Evolutionary conservation across 2,797 vertebrate genomes (phyloP), one percentile per base, ranked within the genome.

Genomic region (Botia kubotai): DNA sequence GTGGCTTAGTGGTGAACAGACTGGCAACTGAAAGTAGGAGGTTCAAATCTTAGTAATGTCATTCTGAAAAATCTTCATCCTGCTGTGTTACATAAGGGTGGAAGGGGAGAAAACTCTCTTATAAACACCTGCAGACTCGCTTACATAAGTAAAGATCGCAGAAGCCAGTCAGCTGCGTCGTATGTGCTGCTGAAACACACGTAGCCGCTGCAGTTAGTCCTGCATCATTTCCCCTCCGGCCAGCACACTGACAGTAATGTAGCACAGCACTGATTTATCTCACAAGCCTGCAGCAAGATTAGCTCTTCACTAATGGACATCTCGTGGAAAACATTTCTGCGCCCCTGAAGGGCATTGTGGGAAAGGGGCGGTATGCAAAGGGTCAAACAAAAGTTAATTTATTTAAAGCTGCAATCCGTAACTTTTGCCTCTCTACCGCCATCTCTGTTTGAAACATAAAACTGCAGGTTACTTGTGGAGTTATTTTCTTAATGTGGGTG

Each of bases 151-250:
- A 10, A 50, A 66, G 6, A 21, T 6, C 21, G 39, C 67, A 48
- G 60, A 70, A 6, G 16, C 10, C 36, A 57, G 63, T 68, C 50
- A 67, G 43, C 43, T 39, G 43, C 16, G 39, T n/a, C 58, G 19
- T 7, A 52, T 43, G 50, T 26, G 29, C 17, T 72, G 26, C 70
- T 53, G 6, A 80, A 73, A 65, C 50, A 66, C 33, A 67, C 17
- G 4, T 55, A 33, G 70, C 11, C 62, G 48, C 36, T 26, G 17
- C 70, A 16, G 50, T 43, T 10, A 17, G n/a, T 36, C 77, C 58
- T 72, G 58, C 52, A 6, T 80, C 50, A 73, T 67, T 73, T 67
- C 78, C 33, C 78, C 36, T 57, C 48, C 10, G 29, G 29, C 14
- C 53, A 43, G 52, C 77, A n/a, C 1, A 6, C 43, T 26, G 71